Evolutionary conservation across 2,888 invertebrate species (phyloP), one percentile per base, ranked within the genome.

Genomic region (Pterostichus madidus): DNA sequence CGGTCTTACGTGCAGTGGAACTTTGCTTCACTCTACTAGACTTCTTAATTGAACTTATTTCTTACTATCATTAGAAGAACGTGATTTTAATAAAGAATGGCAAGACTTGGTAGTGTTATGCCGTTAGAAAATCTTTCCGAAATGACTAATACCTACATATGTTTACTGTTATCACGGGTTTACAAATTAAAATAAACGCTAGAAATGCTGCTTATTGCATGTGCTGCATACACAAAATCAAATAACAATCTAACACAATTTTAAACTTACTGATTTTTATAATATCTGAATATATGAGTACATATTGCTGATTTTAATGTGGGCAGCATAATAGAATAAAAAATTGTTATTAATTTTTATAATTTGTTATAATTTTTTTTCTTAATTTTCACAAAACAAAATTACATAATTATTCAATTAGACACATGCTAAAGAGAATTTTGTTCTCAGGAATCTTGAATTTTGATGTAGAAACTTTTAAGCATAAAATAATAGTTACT

Each of bases 151-250:
- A n/a, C n/a, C n/a, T n/a, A 59, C 24, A 24, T 2, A 24, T 24
- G 24, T 24, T 24, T 24, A 59, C 31, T 31, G 2, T 56, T 56
- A 17, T 56, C 4, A 56, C 32, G 32, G 13, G 11, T n/a, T 32
- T 31, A 31, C 35, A 32, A 64, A 35, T 35, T 4, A 35, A 64
- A 64, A 64, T 32, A 13, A 35, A n/a, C 4, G 64, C 35, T 75
- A 75, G 75, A 75, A 32, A 5, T 52, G 52, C 75, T 75, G 75
- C 75, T 75, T 75, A 44, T 75, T 75, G 75, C 75, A 75, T 75
- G 75, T 52, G 52, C 52, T 75, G 75, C 75, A 17, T 31, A 71
- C 17, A 71, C 44, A 71, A 39, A 44, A 44, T 13, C 35, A 56
- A 56, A 24, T 17, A 17, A n/a, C n/a, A 24, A 24, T 24, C 24